Evolutionary conservation across 2,113 vertebrate genomes (phyloP).

Genomic region (Gymnobelideus leadbeateri): DNA sequence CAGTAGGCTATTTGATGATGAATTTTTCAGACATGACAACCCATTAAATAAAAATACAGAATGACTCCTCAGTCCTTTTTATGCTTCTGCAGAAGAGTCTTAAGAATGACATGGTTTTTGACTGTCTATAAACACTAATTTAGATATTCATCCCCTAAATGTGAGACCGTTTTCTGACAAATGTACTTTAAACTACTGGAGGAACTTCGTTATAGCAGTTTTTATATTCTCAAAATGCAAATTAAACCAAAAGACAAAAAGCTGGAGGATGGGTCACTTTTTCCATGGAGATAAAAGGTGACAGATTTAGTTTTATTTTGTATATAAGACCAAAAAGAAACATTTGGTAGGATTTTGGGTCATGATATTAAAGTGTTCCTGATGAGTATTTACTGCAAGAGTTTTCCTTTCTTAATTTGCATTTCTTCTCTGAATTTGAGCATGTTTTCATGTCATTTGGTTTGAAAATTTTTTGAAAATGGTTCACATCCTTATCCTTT

Average conservation of each 20-base stretch:
- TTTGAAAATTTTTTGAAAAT: neutral
- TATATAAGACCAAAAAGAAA: neutral
- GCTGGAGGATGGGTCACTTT: neutral
- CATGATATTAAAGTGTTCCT: neutral
- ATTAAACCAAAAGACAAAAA: neutral
- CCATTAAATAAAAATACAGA: neutral
- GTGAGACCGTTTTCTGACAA: neutral
- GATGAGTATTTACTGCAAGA: neutral
- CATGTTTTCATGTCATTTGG: neutral
- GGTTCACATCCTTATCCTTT: neutral
- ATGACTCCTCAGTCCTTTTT: neutral
- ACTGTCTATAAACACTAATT: neutral
- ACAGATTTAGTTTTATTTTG: neutral
- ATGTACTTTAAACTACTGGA: too few species aligned
- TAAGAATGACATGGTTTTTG: neutral
- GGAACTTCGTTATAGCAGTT: too few species aligned
- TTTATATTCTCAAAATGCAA: neutral
- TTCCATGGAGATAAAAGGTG: neutral
- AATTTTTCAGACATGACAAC: neutral
- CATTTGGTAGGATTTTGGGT: neutral
- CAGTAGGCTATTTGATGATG: neutral
- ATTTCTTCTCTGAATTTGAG: neutral
- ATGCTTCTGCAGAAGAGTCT: neutral
- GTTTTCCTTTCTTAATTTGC: neutral
- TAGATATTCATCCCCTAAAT: neutral